Evolutionary conservation across 2,888 invertebrate genomes (phyloP).

Genomic region (Junonia oenone): DNA sequence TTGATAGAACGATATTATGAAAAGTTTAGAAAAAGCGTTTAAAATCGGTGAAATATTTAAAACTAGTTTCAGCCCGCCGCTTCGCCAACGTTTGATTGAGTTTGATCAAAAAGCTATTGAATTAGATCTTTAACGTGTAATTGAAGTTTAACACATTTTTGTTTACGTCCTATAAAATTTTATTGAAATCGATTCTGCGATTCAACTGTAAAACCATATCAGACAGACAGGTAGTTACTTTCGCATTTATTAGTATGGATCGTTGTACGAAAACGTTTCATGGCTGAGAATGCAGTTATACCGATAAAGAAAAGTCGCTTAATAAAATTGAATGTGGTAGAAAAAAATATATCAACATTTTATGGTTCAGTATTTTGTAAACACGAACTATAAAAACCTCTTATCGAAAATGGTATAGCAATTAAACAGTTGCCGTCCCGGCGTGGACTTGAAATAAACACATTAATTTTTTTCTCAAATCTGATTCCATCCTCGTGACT

Average conservation of each 20-base stretch:
- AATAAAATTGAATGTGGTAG: not conserved
- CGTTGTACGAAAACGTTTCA: not conserved
- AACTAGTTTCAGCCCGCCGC: not conserved
- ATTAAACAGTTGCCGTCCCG: constrained; percentile 2
- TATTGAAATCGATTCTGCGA: too few species aligned
- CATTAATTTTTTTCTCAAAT: constrained; percentile 13
- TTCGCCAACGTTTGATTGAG: not conserved
- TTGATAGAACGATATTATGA: not conserved
- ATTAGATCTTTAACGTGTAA: too few species aligned
- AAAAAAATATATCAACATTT: not conserved
- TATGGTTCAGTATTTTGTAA: not conserved
- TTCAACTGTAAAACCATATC: too few species aligned
- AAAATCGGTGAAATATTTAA: not conserved
- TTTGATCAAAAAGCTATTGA: not conserved
- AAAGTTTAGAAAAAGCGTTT: not conserved
- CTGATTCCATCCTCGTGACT: constrained; percentile 18
- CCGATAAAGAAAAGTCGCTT: not conserved
- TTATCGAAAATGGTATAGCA: constrained; percentile 1
- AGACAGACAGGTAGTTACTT: not conserved
- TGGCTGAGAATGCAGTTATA: not conserved
- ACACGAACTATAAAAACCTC: not conserved
- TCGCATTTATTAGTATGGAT: not conserved
- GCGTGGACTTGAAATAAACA: not conserved
- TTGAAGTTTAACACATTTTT: too few species aligned
- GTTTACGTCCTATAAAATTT: too few species aligned